Conservation (phyloP, 2,797 vertebrate species). For the Xenops minutus region DNA sequence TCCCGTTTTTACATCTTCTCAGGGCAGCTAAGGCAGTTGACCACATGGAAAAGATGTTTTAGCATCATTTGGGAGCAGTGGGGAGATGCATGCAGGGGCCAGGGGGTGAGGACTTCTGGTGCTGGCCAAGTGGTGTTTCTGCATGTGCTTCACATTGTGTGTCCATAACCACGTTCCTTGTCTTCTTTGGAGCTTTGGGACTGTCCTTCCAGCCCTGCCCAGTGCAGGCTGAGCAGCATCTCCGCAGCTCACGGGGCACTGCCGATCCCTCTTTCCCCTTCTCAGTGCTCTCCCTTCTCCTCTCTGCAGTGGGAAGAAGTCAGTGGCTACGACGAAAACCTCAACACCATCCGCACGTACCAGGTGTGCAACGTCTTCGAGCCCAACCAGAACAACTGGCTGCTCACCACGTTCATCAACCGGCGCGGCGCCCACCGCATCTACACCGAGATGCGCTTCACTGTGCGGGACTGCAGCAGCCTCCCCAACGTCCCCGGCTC, state of each 20-base stretch:
- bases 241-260: not conserved
- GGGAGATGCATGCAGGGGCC: not conserved
- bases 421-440: slow-evolving; percentile 91
- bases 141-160: accelerated
- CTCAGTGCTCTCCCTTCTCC: not conserved
- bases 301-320: slow-evolving; percentile 94
- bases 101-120: not conserved
- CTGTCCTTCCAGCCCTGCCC: not conserved
- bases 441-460: slow-evolving; percentile 98
- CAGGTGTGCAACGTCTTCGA: slow-evolving; percentile 99
- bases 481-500: slow-evolving; percentile 96
- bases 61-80: not conserved
- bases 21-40: not conserved
- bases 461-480: slow-evolving; percentile 97
- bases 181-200: not conserved
- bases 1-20: not conserved
- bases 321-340: slow-evolving; percentile 97
- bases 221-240: accelerated
- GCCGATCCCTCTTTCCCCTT: not conserved
- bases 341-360: slow-evolving; percentile 98
- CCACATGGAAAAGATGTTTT: accelerated
- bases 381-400: slow-evolving; percentile 98
- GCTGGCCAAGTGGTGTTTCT: not conserved
- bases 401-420: slow-evolving; percentile 95
- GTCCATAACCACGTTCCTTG: accelerated